Evolutionary conservation across 2,113 vertebrate genomes (phyloP).

Genomic region (Triplophysa siluroides): DNA sequence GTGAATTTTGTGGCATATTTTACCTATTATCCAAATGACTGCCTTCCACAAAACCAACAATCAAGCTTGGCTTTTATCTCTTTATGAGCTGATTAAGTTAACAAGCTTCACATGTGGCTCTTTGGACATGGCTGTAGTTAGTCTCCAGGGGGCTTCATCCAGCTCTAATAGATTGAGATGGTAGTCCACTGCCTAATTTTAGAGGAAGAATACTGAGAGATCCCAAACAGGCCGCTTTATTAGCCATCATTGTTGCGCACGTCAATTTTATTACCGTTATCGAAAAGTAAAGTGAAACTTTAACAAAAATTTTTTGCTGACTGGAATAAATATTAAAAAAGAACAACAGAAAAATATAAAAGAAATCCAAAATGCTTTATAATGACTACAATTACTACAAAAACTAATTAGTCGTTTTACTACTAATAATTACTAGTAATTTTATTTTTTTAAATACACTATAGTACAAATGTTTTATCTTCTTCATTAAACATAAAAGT

Average conservation of each 20-base stretch:
- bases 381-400: too few relatives aligned
- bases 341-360: too few relatives aligned
- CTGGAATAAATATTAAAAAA: too few relatives aligned
- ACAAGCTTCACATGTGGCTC: conserved; percentile 75
- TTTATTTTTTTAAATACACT: too few relatives aligned
- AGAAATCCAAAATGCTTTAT: too few relatives aligned
- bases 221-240: conserved; percentile 46
- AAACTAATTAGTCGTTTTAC: too few relatives aligned
- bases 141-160: conserved; percentile 50
- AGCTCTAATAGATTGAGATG: conserved; percentile 57
- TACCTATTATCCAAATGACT: conserved; percentile 81
- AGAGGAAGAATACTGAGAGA: conserved; percentile 27
- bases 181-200: conserved; percentile 49
- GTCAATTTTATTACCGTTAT: background rate
- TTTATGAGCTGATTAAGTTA: conserved; percentile 81
- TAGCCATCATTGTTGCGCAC: conserved; percentile 34
- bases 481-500: too few relatives aligned
- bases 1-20: conserved; percentile 74
- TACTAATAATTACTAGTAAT: too few relatives aligned
- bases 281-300: too few relatives aligned
- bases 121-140: conserved; percentile 50
- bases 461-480: too few relatives aligned
- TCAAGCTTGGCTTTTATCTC: conserved; percentile 76
- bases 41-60: conserved; percentile 79
- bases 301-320: too few relatives aligned